A percentile compares a stretch with the other conserved stretches of the same genome.
phyloP scores from a whole-genome alignment of 2,888 invertebrate genomes.

The Tinea pellionella region DNA sequence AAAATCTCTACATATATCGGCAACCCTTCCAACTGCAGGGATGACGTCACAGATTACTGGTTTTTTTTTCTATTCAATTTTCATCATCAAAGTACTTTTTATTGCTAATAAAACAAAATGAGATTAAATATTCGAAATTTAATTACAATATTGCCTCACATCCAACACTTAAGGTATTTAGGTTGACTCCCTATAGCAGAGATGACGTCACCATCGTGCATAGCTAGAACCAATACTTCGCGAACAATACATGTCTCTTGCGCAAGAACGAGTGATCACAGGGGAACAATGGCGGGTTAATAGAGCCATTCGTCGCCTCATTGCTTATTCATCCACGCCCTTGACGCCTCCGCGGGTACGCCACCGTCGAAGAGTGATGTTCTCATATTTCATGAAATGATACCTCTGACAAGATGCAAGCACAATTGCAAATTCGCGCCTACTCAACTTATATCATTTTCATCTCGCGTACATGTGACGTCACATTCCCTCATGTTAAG shows the following conservation, averaged over 20 bases:
- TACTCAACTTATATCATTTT: not conserved
- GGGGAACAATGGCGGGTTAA: constrained; percentile 62
- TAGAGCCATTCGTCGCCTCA: constrained; percentile 66
- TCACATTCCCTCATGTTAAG: too few species aligned
- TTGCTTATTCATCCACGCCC: constrained; percentile 69
- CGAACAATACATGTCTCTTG: constrained; percentile 64
- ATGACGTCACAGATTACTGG: too few species aligned
- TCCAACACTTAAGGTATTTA: constrained; percentile 49
- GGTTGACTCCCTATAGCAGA: constrained; percentile 32
- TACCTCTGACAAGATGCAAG: constrained; percentile 1
- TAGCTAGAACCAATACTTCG: constrained; percentile 51
- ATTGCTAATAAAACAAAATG: not conserved
- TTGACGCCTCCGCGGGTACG: constrained; percentile 51
- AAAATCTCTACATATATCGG: too few species aligned
- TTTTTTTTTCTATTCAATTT: too few species aligned
- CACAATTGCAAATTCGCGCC: not conserved
- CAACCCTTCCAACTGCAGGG: too few species aligned
- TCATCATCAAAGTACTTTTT: too few species aligned
- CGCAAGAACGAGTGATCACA: constrained; percentile 45
- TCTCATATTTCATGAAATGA: constrained; percentile 28
- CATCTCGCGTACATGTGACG: too few species aligned
- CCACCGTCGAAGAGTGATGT: constrained; percentile 45
- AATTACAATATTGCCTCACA: constrained; percentile 33
- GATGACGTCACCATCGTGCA: constrained; percentile 43
- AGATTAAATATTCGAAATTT: not conserved